Percentiles rank a stretch among this genome's conserved stretches.
Conservation (phyloP, 2,113 vertebrate genomes). For the Herpetotheres cachinnans region DNA sequence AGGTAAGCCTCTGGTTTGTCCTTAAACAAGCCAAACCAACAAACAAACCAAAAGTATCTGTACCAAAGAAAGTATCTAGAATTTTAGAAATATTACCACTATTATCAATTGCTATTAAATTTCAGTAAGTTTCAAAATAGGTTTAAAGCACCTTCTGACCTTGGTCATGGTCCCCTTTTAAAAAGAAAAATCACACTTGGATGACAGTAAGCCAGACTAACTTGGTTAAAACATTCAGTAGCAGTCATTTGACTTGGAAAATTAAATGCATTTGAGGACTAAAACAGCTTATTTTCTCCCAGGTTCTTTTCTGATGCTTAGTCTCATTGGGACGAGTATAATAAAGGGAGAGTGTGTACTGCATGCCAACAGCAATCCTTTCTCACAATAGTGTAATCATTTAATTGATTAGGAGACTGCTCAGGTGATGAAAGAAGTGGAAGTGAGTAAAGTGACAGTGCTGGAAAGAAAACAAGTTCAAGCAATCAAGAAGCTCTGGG, state of each 20-base stretch:
- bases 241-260: neutral
- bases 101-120: neutral
- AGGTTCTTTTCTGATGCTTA: neutral
- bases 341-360: neutral
- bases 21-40: neutral
- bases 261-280: neutral
- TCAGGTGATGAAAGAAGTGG: constrained; percentile 75
- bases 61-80: neutral
- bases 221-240: neutral
- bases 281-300: neutral
- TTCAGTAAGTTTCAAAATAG: neutral
- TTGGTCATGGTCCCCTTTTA: neutral
- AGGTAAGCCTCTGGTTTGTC: neutral
- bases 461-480: constrained; percentile 69
- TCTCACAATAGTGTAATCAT: neutral
- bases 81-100: neutral
- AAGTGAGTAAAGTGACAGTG: constrained; percentile 78
- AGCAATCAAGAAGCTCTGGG: constrained; percentile 81
- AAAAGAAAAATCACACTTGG: neutral
- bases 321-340: neutral
- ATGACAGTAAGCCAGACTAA: neutral
- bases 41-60: neutral
- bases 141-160: neutral
- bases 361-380: neutral
- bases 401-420: constrained; percentile 70